Conservation (phyloP, 2,797 vertebrate genomes). For the Acomys russatus region DNA sequence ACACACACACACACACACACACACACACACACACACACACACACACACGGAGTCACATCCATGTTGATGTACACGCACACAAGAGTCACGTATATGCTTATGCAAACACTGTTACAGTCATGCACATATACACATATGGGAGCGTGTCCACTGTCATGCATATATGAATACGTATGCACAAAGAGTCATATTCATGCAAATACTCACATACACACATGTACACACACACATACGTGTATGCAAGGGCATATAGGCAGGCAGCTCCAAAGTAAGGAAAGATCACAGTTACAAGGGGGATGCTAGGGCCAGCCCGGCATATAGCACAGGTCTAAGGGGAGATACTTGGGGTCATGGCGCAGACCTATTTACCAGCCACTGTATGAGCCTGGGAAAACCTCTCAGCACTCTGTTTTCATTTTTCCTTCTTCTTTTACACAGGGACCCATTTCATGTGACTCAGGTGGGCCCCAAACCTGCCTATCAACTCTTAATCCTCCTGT, state of each 20-base stretch:
- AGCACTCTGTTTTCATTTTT: neutral
- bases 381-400: neutral
- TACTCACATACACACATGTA: neutral
- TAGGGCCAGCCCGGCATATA: neutral
- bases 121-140: neutral
- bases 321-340: neutral
- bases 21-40: neutral
- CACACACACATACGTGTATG: no score
- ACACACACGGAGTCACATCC: neutral
- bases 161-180: neutral
- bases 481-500: neutral
- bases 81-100: neutral
- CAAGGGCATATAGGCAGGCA: neutral
- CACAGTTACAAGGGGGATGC: neutral
- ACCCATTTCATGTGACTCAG: neutral
- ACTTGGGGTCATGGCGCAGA: neutral
- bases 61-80: neutral
- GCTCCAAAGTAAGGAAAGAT: neutral
- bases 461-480: neutral
- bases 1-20: neutral
- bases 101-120: neutral
- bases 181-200: neutral
- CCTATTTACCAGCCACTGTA: neutral
- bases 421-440: neutral
- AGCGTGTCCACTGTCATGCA: neutral